Conservation (phyloP, 2,113 vertebrate species). For the Redunca redunca region DNA sequence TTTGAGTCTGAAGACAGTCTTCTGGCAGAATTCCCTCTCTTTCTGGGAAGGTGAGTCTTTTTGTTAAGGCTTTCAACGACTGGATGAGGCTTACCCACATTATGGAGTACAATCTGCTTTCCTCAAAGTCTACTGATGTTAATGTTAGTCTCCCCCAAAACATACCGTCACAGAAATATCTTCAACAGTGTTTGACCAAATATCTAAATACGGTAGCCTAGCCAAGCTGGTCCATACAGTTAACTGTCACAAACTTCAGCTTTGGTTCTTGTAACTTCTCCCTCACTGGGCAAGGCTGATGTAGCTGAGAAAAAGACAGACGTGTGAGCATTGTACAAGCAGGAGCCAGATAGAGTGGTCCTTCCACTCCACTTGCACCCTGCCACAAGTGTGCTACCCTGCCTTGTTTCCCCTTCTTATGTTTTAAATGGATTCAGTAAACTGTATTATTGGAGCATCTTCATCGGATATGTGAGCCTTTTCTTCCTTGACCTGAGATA, state of each 20-base stretch:
- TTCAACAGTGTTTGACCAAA: background rate
- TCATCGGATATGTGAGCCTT: background rate
- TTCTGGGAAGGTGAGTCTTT: background rate
- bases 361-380: rapidly evolving
- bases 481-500: background rate
- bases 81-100: background rate
- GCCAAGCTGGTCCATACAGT: background rate
- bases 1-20: background rate
- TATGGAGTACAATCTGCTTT: background rate
- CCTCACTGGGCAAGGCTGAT: background rate
- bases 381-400: background rate
- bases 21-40: background rate
- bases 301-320: background rate
- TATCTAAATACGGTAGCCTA: background rate
- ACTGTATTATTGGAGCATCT: background rate
- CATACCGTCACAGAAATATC: background rate
- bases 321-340: background rate
- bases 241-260: background rate
- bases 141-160: background rate
- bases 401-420: background rate
- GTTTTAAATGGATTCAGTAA: background rate
- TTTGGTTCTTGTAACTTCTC: background rate
- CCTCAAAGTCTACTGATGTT: background rate
- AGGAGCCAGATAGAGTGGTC: background rate
- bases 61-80: background rate